Conservation (phyloP, 2,113 vertebrate species). For the Ramphastos sulfuratus region DNA sequence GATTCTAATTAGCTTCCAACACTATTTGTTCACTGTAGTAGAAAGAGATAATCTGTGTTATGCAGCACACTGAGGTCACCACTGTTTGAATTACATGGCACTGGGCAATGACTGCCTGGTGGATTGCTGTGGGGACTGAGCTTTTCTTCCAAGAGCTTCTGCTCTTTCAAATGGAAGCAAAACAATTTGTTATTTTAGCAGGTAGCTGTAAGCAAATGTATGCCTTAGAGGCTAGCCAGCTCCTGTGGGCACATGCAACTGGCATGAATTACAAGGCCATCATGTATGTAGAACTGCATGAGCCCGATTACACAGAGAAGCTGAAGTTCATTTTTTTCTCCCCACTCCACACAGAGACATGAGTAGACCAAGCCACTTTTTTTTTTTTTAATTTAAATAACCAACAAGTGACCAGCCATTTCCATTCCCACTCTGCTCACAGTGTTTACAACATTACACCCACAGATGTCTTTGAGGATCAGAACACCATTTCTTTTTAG, state of each 20-base stretch:
- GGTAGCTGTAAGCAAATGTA: background rate
- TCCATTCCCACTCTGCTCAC: background rate
- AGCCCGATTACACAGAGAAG: background rate
- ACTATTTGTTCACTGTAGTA: background rate
- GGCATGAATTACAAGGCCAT: background rate
- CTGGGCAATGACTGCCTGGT: fast-evolving
- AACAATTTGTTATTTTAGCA: background rate
- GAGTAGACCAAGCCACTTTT: background rate
- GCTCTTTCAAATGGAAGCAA: background rate
- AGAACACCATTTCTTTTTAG: background rate
- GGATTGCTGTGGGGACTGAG: background rate
- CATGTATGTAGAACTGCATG: fast-evolving
- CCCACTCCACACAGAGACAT: background rate
- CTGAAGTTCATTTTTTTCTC: fast-evolving
- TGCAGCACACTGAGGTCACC: fast-evolving
- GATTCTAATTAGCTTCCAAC: background rate
- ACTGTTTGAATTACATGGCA: fast-evolving
- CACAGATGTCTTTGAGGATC: background rate
- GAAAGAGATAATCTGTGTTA: too few species aligned
- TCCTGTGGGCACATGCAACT: fast-evolving
- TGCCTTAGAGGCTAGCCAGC: fast-evolving
- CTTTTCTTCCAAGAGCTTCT: fast-evolving
- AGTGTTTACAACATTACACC: background rate
- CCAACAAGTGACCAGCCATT: background rate
- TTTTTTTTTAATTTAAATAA: background rate